These are phyloP conservation scores for Cyphomyrus plagiostoma DNA, from an alignment of 2,113 vertebrate species.

Conservation along the genomic window DNA sequence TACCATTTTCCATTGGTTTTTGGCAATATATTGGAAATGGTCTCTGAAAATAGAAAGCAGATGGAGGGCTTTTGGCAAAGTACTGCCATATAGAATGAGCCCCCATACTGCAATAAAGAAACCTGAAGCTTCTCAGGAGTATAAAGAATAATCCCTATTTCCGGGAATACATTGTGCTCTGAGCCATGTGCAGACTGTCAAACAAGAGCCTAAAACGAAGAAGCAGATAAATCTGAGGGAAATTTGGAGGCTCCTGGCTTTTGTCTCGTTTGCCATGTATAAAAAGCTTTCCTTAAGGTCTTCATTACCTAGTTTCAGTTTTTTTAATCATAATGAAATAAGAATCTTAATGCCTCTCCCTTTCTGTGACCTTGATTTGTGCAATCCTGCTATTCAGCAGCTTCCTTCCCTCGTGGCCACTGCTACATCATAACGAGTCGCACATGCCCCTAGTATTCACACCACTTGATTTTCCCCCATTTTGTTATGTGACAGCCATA, in stretches of 20 bases:
- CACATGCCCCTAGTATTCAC: background rate
- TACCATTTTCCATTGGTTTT: background rate
- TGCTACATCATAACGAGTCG: background rate
- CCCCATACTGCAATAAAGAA: background rate
- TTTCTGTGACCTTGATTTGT: background rate
- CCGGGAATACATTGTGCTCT: background rate
- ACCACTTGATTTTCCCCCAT: background rate
- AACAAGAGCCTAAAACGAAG: background rate
- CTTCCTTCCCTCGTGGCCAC: background rate
- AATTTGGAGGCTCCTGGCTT: background rate
- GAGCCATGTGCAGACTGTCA: background rate
- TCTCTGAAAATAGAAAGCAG: background rate
- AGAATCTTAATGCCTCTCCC: background rate
- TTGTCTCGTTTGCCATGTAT: background rate
- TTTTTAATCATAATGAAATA: background rate
- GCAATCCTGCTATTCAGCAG: background rate
- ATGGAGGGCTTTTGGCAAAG: background rate
- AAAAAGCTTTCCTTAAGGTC: background rate
- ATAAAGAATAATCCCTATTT: background rate
- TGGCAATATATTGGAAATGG: background rate
- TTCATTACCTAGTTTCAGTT: background rate
- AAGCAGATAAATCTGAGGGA: background rate
- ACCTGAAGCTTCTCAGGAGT: background rate
- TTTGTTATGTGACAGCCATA: background rate
- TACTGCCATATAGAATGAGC: background rate